phyloP scores from a whole-genome alignment of 2,797 vertebrate genomes.

The Falco berigora region DNA sequence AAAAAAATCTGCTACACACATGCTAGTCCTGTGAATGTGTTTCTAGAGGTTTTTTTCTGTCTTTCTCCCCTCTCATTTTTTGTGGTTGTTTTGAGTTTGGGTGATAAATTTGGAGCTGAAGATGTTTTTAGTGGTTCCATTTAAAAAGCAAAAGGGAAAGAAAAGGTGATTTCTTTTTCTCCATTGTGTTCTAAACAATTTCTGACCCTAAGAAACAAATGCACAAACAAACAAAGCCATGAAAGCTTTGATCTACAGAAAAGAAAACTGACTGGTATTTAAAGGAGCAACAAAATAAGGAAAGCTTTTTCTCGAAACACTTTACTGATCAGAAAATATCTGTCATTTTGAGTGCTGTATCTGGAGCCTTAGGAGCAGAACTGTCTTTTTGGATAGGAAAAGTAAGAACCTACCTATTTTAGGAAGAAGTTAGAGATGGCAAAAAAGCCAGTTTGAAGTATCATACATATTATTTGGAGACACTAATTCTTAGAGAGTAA shows the following conservation, averaged over 20 bases:
- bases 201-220: constrained; percentile 34
- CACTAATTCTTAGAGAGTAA: background rate
- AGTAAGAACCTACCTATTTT: background rate
- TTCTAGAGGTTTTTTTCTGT: background rate
- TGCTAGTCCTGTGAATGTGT: background rate
- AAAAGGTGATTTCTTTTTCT: background rate
- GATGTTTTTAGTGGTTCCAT: background rate
- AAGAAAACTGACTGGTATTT: constrained; percentile 11
- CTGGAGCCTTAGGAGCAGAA: background rate
- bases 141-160: background rate
- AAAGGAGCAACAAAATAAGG: constrained; percentile 18
- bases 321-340: constrained; percentile 31
- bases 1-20: background rate
- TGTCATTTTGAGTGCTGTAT: background rate
- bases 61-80: background rate
- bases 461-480: background rate
- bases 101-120: background rate
- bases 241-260: constrained; percentile 22
- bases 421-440: background rate
- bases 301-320: background rate
- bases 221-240: background rate
- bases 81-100: background rate
- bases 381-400: background rate
- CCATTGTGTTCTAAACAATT: constrained; percentile 5
- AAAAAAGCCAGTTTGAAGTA: background rate